A percentile compares a stretch with the other conserved stretches of the same genome.
Evolutionary conservation across 2,113 vertebrate genomes (phyloP).

Genomic region (Apus apus): DNA sequence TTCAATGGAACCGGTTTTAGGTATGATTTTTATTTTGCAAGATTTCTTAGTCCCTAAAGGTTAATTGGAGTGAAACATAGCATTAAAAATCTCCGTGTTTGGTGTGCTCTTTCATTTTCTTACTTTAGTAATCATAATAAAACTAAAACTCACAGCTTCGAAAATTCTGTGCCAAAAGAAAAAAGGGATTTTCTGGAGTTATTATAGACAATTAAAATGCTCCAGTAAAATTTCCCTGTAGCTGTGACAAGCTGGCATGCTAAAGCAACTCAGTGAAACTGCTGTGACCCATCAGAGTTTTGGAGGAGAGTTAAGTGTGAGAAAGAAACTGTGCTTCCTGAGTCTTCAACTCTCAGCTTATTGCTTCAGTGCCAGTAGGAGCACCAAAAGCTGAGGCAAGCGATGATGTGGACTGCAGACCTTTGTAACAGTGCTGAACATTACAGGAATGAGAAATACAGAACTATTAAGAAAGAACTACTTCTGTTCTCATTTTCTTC

Average conservation of each 20-base stretch:
- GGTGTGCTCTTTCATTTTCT: neutral
- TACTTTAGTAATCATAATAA: neutral
- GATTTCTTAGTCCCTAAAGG: neutral
- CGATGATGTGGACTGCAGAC: neutral
- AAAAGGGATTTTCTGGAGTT: slow-evolving; percentile 12
- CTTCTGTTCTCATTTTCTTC: neutral
- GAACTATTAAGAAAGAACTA: neutral
- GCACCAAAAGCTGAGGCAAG: neutral
- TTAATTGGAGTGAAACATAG: neutral
- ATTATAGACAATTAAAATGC: neutral
- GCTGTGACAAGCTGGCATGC: neutral
- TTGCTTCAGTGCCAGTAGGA: neutral
- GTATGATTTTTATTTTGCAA: neutral
- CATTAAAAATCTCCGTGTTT: neutral
- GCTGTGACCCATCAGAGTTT: neutral
- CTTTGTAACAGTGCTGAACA: neutral
- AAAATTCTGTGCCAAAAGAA: slow-evolving; percentile 11
- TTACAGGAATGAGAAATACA: neutral
- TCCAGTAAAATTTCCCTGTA: neutral
- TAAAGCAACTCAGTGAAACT: neutral
- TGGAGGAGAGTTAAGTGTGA: neutral
- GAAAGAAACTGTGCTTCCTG: neutral
- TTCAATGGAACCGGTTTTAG: neutral
- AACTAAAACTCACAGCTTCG: neutral
- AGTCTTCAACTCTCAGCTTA: neutral